Evolutionary conservation across 30 jellyfish, hydroid and myxozoan genomes (phyloP).

Genomic region (Phacellophora camtschatica): DNA sequence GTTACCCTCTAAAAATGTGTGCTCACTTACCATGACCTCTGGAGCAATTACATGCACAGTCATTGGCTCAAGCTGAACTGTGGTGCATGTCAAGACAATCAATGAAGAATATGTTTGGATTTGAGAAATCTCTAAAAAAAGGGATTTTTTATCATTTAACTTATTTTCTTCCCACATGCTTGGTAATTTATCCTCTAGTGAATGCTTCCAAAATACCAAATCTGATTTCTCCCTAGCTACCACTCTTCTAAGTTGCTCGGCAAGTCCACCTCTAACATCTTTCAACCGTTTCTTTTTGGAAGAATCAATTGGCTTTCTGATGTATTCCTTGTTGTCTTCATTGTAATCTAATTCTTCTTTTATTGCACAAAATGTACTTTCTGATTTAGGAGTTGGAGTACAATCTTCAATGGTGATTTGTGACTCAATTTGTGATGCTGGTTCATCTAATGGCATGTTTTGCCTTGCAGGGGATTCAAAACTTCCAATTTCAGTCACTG

Average conservation of each 20-base stretch:
- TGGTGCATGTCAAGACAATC: constrained; percentile 6
- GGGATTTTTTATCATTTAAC: neutral
- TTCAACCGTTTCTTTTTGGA: constrained; percentile 40
- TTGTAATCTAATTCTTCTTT: neutral
- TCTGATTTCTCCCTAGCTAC: constrained; percentile 48
- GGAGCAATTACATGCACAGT: constrained; percentile 9
- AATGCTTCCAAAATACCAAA: constrained; percentile 59
- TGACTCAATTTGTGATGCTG: neutral
- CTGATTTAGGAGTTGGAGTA: constrained; percentile 1
- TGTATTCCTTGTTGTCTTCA: neutral
- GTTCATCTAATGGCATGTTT: neutral
- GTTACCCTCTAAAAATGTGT: neutral
- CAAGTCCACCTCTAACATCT: constrained; percentile 51
- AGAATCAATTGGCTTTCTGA: constrained; percentile 23
- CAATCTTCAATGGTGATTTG: constrained; percentile 3
- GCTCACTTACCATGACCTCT: neutral
- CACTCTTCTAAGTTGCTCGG: constrained; percentile 16
- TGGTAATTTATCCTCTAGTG: neutral
- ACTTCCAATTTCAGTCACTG: neutral
- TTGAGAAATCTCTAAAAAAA: neutral
- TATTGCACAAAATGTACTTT: neutral
- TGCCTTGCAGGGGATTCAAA: constrained; percentile 56
- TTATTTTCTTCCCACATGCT: neutral
- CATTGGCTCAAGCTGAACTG: neutral
- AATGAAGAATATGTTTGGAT: neutral